A percentile compares a stretch with the other conserved stretches of the same genome.
Evolutionary conservation across 2,888 invertebrate species (phyloP).

Genomic region (Smittia sp.): DNA sequence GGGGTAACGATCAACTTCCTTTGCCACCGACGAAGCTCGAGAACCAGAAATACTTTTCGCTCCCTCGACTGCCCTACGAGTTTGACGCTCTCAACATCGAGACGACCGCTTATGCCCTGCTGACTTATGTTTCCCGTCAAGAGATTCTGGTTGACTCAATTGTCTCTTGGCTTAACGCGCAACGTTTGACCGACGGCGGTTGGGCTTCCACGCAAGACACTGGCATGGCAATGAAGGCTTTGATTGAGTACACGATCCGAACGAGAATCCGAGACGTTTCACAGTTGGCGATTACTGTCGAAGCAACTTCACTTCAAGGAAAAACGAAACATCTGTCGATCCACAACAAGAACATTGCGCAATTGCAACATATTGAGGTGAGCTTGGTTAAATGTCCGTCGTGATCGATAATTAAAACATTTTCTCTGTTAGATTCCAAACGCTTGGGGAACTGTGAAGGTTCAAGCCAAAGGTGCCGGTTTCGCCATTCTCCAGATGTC

Average conservation of each 20-base stretch:
- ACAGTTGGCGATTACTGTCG: conserved; percentile 71
- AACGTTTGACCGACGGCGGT: conserved; percentile 80
- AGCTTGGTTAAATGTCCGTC: conserved; percentile 43
- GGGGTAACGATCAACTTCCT: conserved; percentile 78
- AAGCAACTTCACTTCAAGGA: conserved; percentile 77
- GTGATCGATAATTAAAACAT: conserved; percentile 9
- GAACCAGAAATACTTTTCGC: conserved; percentile 85
- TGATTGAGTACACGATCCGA: conserved; percentile 84
- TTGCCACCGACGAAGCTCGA: conserved; percentile 80
- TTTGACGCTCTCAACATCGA: conserved; percentile 91
- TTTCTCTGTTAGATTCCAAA: conserved; percentile 67
- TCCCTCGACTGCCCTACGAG: conserved; percentile 82
- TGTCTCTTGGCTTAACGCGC: conserved; percentile 87
- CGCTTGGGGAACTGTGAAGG: conserved; percentile 92
- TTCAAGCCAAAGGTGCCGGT: conserved; percentile 90
- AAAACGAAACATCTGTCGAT: conserved; percentile 65
- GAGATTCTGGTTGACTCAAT: conserved; percentile 79
- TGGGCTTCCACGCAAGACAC: conserved; percentile 91
- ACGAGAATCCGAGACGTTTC: conserved; percentile 84
- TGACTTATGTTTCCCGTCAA: conserved; percentile 83
- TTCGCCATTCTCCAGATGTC: conserved; percentile 91
- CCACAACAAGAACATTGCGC: conserved; percentile 72
- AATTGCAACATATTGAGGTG: conserved; percentile 74
- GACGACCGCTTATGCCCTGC: conserved; percentile 85
- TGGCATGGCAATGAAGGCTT: conserved; percentile 80